Base-by-base conservation (phyloP, 2,888 invertebrate species). In the Apotomis turbidana region DNA sequence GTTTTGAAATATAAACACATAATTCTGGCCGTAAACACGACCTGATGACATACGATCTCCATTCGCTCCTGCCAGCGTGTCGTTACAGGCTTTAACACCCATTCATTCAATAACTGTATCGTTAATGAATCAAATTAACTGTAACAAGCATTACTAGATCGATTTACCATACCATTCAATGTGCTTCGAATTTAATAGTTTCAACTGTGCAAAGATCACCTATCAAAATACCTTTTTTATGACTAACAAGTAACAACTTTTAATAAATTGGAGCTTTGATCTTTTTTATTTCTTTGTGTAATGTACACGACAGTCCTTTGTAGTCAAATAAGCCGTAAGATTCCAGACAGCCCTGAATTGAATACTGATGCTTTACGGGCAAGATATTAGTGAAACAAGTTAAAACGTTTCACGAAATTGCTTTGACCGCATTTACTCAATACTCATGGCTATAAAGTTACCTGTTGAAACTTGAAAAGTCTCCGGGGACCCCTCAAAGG, bases 391-490 rank as follows among this genome's bases (percentile, higher is more conserved):
- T 81, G 78, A 80, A 84, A 81, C 81, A 79, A 82, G 81, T 79
- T 80, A 78, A 81, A 78, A 78, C 74, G 82, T 84, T 82, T 82
- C 83, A 77, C 79, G 76, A 83, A 89, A 89, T 89, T 87, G 85
- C 85, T 87, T 85, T 85, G 87, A 89, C 87, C 88, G 87, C 86
- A 84, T 90, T 90, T 87, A 88, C 89, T 87, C 84, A 75, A 76
- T 27, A 27, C 27, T 27, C 27, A 27, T 77, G 75, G 83, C 85
- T 83, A 84, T 87, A 87, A 89, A 89, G 87, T 88, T 90, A 91
- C 89, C 90, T 91, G 88, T 88, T 88, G 86, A 86, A 82, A 81
- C 88, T 88, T 88, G 86, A 86, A 82, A 81, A 78, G 76, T 81
- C 86, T 79, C 85, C 70, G 61, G 85, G 78, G 88, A 83, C 78